A percentile compares a stretch with the other conserved stretches of the same genome.
These are phyloP conservation scores for Sebastolobus altivelis DNA, from an alignment of 2,797 vertebrate species.

Conservation along the genomic window DNA sequence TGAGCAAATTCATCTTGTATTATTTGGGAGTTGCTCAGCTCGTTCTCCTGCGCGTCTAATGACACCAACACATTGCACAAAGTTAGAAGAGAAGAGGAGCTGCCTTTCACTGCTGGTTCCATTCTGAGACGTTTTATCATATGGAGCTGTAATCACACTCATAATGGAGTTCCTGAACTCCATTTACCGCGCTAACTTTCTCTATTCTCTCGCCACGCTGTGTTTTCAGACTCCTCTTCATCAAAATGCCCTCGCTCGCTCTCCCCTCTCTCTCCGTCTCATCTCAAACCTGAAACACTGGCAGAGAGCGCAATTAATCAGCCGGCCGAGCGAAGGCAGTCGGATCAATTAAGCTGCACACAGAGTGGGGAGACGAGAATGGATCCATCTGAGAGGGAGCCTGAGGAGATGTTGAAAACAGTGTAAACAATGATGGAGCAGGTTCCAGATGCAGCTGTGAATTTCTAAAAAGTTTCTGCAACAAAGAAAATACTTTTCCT, in stretches of 20 bases:
- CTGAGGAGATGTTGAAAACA: conserved; percentile 34
- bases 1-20: neutral
- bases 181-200: conserved; percentile 55
- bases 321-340: conserved; percentile 30
- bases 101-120: conserved; percentile 27
- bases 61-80: conserved; percentile 18
- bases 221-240: conserved; percentile 48
- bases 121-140: conserved; percentile 47
- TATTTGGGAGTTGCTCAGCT: neutral
- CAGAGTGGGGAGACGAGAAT: conserved; percentile 24
- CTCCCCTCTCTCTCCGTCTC: conserved; percentile 34
- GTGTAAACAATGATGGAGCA: conserved; percentile 51
- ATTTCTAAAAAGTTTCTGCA: conserved; percentile 4
- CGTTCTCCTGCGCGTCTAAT: neutral
- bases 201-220: conserved; percentile 20
- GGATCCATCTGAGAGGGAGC: conserved; percentile 37
- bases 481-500: neutral
- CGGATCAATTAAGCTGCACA: conserved; percentile 61
- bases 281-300: conserved; percentile 53
- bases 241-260: conserved; percentile 26
- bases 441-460: conserved; percentile 7
- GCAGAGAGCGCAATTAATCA: conserved; percentile 61
- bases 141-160: conserved; percentile 48
- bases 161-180: conserved; percentile 71
- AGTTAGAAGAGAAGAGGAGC: conserved; percentile 27